Evolutionary conservation across 2,113 vertebrate species (phyloP).

Genomic region (Cygnus buccinator): DNA sequence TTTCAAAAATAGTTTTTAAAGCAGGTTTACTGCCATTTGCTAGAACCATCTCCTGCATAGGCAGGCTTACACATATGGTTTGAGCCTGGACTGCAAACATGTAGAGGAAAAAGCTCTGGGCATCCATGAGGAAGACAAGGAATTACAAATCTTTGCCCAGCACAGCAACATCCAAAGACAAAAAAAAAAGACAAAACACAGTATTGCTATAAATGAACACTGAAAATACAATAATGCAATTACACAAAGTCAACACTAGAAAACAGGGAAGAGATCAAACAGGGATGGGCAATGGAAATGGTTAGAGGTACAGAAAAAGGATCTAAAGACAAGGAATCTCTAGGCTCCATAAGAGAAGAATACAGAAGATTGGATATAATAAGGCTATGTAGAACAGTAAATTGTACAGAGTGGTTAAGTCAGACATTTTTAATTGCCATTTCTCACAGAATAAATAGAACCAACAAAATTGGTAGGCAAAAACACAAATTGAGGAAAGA

Average conservation of each 20-base stretch:
- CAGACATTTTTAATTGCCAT: not conserved
- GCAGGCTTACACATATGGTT: not conserved
- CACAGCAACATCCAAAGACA: not conserved
- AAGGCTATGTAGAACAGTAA: not conserved
- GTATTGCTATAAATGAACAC: not conserved
- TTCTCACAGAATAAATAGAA: not conserved
- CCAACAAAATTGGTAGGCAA: not conserved
- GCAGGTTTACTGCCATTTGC: not conserved
- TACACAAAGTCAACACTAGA: not conserved
- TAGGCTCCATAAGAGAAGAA: not conserved
- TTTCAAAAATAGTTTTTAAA: not conserved
- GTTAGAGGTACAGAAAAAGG: not conserved
- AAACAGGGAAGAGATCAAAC: not conserved
- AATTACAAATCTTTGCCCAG: not conserved
- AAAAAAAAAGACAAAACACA: not conserved
- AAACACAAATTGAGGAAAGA: not conserved
- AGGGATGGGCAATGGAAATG: not conserved
- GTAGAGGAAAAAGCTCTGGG: not conserved
- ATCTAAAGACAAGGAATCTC: not conserved
- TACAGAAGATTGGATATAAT: not conserved
- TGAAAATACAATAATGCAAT: constrained; percentile 1
- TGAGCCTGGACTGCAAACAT: not conserved
- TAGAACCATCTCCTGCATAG: not conserved
- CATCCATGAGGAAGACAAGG: not conserved
- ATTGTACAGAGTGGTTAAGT: not conserved